Evolutionary conservation across 2,113 vertebrate genomes (phyloP).

Genomic region (Semnornis frantzii): DNA sequence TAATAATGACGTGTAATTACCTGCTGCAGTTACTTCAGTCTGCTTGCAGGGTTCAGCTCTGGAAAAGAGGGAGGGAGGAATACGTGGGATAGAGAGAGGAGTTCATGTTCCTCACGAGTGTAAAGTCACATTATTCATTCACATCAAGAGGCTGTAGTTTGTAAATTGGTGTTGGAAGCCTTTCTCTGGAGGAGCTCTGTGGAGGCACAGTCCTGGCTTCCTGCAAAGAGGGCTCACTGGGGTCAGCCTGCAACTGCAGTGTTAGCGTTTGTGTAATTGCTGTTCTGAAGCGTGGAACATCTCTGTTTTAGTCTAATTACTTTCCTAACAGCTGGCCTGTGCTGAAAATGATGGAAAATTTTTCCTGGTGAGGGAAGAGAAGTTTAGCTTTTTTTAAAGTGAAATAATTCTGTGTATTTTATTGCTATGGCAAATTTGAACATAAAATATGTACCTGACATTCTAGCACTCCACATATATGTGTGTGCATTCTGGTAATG

Average conservation of each 20-base stretch:
- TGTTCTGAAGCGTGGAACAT: neutral
- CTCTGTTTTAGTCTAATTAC: neutral
- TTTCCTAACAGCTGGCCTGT: neutral
- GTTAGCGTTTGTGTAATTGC: neutral
- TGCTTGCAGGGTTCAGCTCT: conserved; percentile 4
- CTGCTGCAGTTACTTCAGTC: conserved; percentile 9
- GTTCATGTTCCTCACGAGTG: neutral
- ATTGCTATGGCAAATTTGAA: neutral
- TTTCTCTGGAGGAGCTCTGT: neutral
- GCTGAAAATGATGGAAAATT: neutral
- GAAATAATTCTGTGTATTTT: neutral
- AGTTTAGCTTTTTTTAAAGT: neutral
- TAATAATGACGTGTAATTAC: conserved; percentile 47
- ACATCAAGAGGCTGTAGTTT: neutral
- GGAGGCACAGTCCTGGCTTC: neutral
- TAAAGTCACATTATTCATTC: neutral
- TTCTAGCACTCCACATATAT: neutral
- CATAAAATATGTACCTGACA: neutral
- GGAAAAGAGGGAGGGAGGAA: neutral
- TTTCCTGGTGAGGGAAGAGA: neutral
- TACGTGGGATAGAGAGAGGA: neutral
- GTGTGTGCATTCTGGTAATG: neutral
- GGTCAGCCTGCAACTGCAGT: neutral
- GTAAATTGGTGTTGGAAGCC: neutral
- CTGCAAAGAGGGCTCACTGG: neutral